Evolutionary conservation across 2,888 invertebrate species (phyloP).

Genomic region (Hylaea fasciaria): DNA sequence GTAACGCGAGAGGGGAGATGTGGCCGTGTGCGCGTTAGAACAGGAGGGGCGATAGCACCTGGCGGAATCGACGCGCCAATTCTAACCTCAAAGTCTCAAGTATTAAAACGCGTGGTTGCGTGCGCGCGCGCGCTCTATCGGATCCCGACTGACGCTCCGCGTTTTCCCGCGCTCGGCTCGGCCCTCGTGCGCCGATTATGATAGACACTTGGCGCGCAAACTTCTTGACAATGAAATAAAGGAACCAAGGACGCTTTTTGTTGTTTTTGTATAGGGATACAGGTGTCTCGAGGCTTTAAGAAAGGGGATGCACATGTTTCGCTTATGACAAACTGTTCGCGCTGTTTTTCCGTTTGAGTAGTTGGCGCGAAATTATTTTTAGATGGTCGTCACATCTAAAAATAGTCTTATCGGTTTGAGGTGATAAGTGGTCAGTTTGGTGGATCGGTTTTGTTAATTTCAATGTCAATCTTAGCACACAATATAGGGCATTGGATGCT

Average conservation of each 20-base stretch:
- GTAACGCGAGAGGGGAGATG: conserved; percentile 67
- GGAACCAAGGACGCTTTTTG: conserved; percentile 82
- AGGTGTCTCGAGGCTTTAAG: conserved; percentile 65
- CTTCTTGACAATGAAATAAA: conserved; percentile 73
- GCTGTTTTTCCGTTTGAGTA: conserved; percentile 38
- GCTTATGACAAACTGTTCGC: conserved; percentile 25
- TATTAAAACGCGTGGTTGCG: conserved; percentile 54
- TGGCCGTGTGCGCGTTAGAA: conserved; percentile 58
- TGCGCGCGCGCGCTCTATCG: conserved; percentile 68
- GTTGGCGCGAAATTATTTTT: conserved; percentile 52
- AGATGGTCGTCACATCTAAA: conserved; percentile 42
- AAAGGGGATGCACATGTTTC: conserved; percentile 63
- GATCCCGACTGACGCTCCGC: conserved; percentile 63
- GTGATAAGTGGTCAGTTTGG: conserved; percentile 54
- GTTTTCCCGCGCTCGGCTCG: conserved; percentile 74
- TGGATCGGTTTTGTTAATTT: conserved; percentile 41
- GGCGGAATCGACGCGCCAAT: conserved; percentile 79
- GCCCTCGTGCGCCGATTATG: conserved; percentile 74
- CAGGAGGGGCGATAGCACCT: conserved; percentile 74
- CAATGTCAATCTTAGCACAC: conserved; percentile 25
- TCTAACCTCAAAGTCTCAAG: conserved; percentile 73
- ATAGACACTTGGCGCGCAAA: conserved; percentile 83
- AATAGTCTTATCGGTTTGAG: conserved; percentile 49
- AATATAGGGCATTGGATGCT: background rate
- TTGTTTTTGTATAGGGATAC: conserved; percentile 59